phyloP scores from a whole-genome alignment of 2,888 invertebrate genomes.

The Pammene fasciana region DNA sequence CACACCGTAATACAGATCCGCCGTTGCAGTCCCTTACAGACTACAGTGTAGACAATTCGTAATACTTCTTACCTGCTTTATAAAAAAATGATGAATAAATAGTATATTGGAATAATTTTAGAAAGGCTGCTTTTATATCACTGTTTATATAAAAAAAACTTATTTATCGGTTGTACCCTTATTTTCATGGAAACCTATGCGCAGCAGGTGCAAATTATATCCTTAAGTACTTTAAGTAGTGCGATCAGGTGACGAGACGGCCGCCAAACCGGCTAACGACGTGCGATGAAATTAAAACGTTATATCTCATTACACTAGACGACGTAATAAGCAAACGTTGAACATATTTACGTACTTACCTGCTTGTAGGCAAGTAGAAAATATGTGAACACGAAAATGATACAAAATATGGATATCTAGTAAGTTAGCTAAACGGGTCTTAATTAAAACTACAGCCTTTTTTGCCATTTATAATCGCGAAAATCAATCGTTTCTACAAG shows the following conservation, averaged over 20 bases:
- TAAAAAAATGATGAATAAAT: too few relatives aligned
- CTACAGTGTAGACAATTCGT: too few relatives aligned
- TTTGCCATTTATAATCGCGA: too few relatives aligned
- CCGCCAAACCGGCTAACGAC: slow-evolving; percentile 29
- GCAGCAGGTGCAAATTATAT: slow-evolving; percentile 5
- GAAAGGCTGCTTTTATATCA: too few relatives aligned
- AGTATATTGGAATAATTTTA: too few relatives aligned
- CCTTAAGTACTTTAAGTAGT: slow-evolving; percentile 11
- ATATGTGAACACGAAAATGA: neutral
- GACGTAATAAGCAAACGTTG: neutral
- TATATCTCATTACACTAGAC: slow-evolving; percentile 17
- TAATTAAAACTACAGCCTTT: too few relatives aligned
- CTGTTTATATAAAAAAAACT: too few relatives aligned
- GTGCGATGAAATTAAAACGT: slow-evolving; percentile 21
- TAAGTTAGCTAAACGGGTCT: too few relatives aligned
- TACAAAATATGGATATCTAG: neutral
- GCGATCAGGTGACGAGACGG: slow-evolving; percentile 21
- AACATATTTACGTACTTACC: neutral
- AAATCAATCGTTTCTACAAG: too few relatives aligned
- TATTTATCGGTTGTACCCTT: neutral
- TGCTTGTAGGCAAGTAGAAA: neutral
- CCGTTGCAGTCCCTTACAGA: too few relatives aligned
- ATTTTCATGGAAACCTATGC: neutral
- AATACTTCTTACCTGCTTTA: too few relatives aligned
- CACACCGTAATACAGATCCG: too few relatives aligned